These are phyloP conservation scores for Lycodopsis pacificus DNA, from an alignment of 2,797 vertebrate species.

Conservation along the genomic window DNA sequence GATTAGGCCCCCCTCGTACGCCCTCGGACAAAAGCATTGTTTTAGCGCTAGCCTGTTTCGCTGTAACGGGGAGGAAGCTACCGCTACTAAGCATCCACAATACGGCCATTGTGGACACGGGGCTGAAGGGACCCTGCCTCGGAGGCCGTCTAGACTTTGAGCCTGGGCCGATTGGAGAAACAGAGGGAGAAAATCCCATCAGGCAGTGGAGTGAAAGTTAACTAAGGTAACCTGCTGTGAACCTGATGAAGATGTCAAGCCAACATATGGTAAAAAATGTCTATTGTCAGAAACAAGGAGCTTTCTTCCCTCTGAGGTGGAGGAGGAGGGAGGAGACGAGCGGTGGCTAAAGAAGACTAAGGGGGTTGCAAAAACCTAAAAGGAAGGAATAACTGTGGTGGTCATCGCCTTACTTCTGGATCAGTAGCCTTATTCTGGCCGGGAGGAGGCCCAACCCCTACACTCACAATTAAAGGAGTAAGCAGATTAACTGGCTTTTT, in stretches of 20 bases:
- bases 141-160: constrained; percentile 91
- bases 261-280: constrained; percentile 95
- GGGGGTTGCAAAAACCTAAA: constrained; percentile 81
- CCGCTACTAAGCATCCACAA: constrained; percentile 91
- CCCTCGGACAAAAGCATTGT: constrained; percentile 91
- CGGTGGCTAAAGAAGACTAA: constrained; percentile 67
- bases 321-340: constrained; percentile 64
- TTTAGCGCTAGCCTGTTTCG: constrained; percentile 87
- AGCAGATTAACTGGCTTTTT: constrained; percentile 83
- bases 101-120: constrained; percentile 89
- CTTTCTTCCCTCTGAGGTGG: constrained; percentile 78
- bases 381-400: constrained; percentile 90
- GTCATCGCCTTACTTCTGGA: constrained; percentile 91
- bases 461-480: constrained; percentile 88
- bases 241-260: constrained; percentile 98
- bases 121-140: constrained; percentile 82
- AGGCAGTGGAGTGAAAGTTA: constrained; percentile 98
- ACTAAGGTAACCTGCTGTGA: constrained; percentile 97
- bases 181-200: constrained; percentile 96
- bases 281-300: constrained; percentile 91
- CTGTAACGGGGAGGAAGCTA: constrained; percentile 92
- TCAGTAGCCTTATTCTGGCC: constrained; percentile 89
- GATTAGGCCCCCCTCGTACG: constrained; percentile 90
- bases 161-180: constrained; percentile 84
- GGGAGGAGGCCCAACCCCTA: constrained; percentile 82